These are phyloP conservation scores for Tanypteryx hageni DNA, from an alignment of 2,888 invertebrate species.

Conservation along the genomic window DNA sequence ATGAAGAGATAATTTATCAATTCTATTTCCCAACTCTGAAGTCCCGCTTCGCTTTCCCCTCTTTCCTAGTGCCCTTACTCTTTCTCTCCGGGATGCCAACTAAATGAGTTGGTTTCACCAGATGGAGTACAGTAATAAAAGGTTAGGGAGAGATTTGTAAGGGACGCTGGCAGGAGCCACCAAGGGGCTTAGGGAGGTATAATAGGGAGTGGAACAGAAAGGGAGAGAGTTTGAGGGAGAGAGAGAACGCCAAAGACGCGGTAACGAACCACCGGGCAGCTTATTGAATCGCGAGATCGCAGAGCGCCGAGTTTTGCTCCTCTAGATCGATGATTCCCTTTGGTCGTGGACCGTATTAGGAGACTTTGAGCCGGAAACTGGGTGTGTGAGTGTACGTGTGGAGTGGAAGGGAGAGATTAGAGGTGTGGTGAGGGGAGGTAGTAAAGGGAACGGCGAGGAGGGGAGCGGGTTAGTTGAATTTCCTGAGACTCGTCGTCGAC, in stretches of 20 bases:
- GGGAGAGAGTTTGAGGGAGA: neutral
- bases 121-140: too few species aligned
- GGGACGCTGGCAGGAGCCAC: too few species aligned
- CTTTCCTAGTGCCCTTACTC: too few species aligned
- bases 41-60: too few species aligned
- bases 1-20: too few species aligned
- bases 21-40: too few species aligned
- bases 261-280: conserved; percentile 19
- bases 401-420: neutral
- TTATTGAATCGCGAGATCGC: conserved; percentile 12
- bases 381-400: neutral
- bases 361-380: too few species aligned
- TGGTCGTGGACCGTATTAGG: too few species aligned
- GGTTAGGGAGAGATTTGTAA: too few species aligned
- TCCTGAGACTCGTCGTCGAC: conserved; percentile 9
- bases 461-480: neutral
- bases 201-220: neutral
- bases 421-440: neutral
- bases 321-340: too few species aligned
- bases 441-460: neutral
- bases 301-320: neutral
- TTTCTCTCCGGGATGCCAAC: too few species aligned
- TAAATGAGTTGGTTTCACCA: too few species aligned
- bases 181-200: neutral
- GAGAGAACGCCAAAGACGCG: neutral